Conservation (phyloP, 1,140 invertebrate genomes). For the Bombyx mandarina region DNA sequence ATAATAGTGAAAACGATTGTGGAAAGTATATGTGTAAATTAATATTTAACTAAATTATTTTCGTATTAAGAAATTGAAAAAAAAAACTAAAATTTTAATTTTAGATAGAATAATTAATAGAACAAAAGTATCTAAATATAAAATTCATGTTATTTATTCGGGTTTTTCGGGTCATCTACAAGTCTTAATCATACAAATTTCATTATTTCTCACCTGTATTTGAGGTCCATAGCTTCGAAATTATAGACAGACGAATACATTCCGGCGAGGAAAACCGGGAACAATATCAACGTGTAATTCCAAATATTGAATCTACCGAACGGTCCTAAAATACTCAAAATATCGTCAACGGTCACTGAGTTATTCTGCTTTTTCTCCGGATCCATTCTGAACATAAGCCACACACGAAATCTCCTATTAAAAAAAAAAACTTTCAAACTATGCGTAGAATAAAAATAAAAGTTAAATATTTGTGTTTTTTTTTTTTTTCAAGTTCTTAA, state of each 20-base stretch:
- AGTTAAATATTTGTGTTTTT: background rate
- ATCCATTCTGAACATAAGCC: slow-evolving; percentile 35
- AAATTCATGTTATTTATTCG: too few relatives aligned
- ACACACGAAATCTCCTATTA: background rate
- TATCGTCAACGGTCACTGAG: slow-evolving; percentile 58
- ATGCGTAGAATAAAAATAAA: too few relatives aligned
- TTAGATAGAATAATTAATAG: too few relatives aligned
- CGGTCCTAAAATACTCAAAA: slow-evolving; percentile 46
- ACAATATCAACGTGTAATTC: slow-evolving; percentile 48
- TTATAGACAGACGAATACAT: slow-evolving; percentile 62
- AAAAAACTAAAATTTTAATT: too few relatives aligned
- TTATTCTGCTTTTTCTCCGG: slow-evolving; percentile 40
- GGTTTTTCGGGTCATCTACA: too few relatives aligned
- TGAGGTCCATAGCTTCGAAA: slow-evolving; percentile 58
- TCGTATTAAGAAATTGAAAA: too few relatives aligned
- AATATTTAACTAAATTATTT: too few relatives aligned
- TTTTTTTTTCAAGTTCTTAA: background rate
- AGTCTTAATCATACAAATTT: background rate
- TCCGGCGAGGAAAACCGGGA: slow-evolving; percentile 53
- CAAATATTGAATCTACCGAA: slow-evolving; percentile 54
- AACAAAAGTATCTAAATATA: too few relatives aligned
- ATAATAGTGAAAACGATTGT: too few relatives aligned
- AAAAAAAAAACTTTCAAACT: slow-evolving; percentile 4
- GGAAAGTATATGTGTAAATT: too few relatives aligned
- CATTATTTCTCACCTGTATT: slow-evolving; percentile 40